Conservation (phyloP, 2,888 invertebrate species). For the Lobophora halterata region DNA sequence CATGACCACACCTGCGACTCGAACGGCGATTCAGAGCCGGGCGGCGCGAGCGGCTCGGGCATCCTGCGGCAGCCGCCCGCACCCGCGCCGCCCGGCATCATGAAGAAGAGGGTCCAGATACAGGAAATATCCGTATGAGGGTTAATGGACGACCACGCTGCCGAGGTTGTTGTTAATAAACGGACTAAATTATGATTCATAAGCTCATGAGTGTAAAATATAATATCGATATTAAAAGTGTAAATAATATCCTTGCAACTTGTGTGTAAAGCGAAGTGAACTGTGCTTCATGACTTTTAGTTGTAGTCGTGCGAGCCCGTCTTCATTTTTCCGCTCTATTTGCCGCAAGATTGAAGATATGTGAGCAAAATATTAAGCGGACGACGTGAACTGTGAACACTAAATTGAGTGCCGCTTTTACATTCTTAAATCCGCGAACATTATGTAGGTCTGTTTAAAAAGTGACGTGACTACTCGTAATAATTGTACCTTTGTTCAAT, state of each 20-base stretch:
- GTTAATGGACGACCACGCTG: conserved; percentile 63
- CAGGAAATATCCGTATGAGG: conserved; percentile 94
- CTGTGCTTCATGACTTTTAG: conserved; percentile 39
- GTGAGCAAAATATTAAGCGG: conserved; percentile 38
- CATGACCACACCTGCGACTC: conserved; percentile 66
- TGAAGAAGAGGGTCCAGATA: conserved; percentile 95
- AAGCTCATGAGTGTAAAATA: conserved; percentile 28
- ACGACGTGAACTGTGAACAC: conserved; percentile 28
- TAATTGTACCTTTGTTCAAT: too few species aligned
- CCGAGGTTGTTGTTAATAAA: conserved; percentile 70
- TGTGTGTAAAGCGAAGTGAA: conserved; percentile 39
- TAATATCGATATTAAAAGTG: conserved; percentile 33
- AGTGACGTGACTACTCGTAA: too few species aligned
- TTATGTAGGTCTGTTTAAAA: too few species aligned
- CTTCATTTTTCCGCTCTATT: conserved; percentile 44
- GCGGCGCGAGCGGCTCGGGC: conserved; percentile 65
- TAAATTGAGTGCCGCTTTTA: conserved; percentile 29
- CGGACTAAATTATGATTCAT: conserved; percentile 69
- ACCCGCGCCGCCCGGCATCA: conserved; percentile 86
- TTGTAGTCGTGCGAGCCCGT: conserved; percentile 42
- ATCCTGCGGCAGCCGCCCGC: conserved; percentile 72
- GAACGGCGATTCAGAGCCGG: conserved; percentile 65
- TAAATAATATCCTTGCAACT: conserved; percentile 38
- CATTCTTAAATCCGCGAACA: conserved; percentile 16
- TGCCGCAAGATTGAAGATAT: conserved; percentile 39